Percentiles rank a stretch among this genome's conserved stretches.
These are phyloP conservation scores for Nymphicus hollandicus DNA, from an alignment of 2,113 vertebrate species.

Conservation along the genomic window DNA sequence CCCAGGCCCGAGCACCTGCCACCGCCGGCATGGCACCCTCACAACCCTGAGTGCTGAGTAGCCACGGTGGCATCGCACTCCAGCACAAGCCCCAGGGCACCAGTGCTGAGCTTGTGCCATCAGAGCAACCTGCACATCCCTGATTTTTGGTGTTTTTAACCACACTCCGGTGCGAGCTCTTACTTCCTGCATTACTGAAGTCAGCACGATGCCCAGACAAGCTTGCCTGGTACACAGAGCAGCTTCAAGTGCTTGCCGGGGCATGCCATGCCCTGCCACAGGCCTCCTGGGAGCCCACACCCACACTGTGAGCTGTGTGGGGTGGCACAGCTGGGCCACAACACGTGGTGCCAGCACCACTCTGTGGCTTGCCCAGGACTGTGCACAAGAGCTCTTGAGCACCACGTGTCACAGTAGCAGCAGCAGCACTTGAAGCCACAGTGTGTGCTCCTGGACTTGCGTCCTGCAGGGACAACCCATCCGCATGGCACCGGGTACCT, in stretches of 20 bases:
- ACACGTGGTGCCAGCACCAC: background rate
- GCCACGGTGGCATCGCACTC: rapidly evolving
- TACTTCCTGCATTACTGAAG: rapidly evolving
- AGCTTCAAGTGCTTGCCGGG: background rate
- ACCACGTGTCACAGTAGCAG: background rate
- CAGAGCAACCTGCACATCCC: background rate
- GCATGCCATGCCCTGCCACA: background rate
- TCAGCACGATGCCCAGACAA: background rate
- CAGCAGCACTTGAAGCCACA: background rate
- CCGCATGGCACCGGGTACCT: rapidly evolving
- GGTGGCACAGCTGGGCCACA: background rate
- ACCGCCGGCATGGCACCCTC: rapidly evolving
- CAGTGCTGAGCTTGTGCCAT: rapidly evolving
- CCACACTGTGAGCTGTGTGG: too few relatives aligned
- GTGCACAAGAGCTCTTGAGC: background rate
- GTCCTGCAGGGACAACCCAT: background rate
- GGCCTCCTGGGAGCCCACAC: background rate
- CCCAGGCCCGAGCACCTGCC: background rate
- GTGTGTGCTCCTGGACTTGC: rapidly evolving
- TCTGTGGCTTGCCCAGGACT: background rate
- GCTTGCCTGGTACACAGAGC: background rate
- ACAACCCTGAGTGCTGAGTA: rapidly evolving
- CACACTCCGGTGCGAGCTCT: background rate
- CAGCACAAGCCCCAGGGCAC: background rate
- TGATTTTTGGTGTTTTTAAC: rapidly evolving